Percentiles rank a stretch among this genome's conserved stretches.
Conservation (phyloP, 2,797 vertebrate genomes). For the Hybognathus amarus region DNA sequence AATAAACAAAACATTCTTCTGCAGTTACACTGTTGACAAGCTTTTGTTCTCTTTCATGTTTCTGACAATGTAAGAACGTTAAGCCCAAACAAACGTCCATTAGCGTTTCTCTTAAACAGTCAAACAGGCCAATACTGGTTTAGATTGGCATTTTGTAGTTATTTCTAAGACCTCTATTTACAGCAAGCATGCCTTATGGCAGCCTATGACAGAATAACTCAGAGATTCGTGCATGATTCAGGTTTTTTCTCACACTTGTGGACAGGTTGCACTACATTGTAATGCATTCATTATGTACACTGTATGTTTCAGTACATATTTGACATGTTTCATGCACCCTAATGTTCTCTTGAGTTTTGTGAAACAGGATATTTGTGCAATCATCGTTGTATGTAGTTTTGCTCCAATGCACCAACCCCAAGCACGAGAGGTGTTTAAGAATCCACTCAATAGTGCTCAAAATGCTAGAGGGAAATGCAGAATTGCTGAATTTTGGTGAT, state of each 20-base stretch:
- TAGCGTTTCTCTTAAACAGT: conserved; percentile 28
- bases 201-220: conserved; percentile 13
- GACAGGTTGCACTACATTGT: background rate
- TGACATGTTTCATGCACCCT: background rate
- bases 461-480: too few species aligned
- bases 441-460: too few species aligned
- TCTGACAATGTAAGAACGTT: conserved; percentile 21
- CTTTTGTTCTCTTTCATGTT: conserved; percentile 20
- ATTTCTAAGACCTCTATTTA: conserved; percentile 27
- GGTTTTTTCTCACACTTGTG: background rate
- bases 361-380: background rate
- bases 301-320: background rate
- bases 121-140: conserved; percentile 22
- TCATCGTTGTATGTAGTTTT: background rate
- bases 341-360: background rate
- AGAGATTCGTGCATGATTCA: background rate
- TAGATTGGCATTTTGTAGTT: conserved; percentile 17
- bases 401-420: background rate
- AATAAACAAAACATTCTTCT: conserved; percentile 45
- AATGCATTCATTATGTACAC: background rate
- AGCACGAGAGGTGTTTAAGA: too few species aligned
- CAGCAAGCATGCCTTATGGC: conserved; percentile 20
- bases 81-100: conserved; percentile 23
- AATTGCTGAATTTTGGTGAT: too few species aligned
- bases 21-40: conserved; percentile 31